Evolutionary conservation across 2,888 invertebrate species (phyloP).

Genomic region (Diarsia dahlii): DNA sequence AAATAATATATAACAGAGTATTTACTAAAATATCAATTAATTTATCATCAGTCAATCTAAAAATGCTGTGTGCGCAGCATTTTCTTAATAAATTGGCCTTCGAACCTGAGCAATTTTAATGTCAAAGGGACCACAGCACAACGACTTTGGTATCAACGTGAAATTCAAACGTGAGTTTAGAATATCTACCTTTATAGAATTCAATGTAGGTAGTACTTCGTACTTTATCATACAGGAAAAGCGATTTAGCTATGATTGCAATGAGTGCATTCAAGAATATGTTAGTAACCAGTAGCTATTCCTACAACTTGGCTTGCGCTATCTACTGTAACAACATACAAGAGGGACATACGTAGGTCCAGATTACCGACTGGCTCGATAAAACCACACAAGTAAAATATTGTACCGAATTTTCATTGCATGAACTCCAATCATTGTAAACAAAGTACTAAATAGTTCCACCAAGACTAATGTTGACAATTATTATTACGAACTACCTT

Average conservation of each 20-base stretch:
- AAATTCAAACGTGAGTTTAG: neutral
- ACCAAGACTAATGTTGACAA: conserved; percentile 21
- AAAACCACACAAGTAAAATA: neutral
- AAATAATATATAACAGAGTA: too few relatives aligned
- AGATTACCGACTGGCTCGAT: neutral
- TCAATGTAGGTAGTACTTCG: neutral
- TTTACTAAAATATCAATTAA: too few relatives aligned
- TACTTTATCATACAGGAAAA: too few relatives aligned
- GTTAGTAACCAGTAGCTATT: neutral
- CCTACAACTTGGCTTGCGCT: neutral
- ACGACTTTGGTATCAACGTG: too few relatives aligned
- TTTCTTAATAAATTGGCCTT: too few relatives aligned
- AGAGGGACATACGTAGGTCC: neutral
- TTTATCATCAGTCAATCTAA: too few relatives aligned
- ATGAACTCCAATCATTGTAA: neutral
- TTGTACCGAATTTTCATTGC: neutral
- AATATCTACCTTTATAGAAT: neutral
- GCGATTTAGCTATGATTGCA: neutral
- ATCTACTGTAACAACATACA: neutral
- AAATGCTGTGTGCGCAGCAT: too few relatives aligned
- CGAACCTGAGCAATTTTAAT: too few relatives aligned
- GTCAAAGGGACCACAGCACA: too few relatives aligned
- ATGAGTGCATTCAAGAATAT: neutral
- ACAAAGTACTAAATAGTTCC: conserved; percentile 9
- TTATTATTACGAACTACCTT: conserved; percentile 26